Evolutionary conservation across 2,888 invertebrate species (phyloP).

Genomic region (Drosophila kanekoi): DNA sequence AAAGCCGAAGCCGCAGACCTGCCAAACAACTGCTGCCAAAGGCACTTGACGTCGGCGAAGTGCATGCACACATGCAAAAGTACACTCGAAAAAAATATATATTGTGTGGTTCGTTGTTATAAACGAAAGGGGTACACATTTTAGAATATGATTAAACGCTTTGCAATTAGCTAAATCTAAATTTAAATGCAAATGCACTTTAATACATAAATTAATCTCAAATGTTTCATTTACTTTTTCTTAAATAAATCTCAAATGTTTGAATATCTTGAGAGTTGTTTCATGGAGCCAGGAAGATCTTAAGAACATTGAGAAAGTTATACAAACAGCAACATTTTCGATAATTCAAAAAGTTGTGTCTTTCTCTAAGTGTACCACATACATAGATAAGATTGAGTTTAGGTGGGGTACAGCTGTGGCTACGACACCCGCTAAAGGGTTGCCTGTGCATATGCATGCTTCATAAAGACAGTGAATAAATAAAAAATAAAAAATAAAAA

Average conservation of each 20-base stretch:
- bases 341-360: no score
- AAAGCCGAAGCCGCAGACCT: conserved; percentile 49
- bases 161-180: no score
- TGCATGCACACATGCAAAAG: background rate
- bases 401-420: conserved; percentile 28
- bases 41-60: conserved; percentile 53
- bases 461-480: conserved; percentile 62
- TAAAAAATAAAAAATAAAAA: conserved; percentile 43
- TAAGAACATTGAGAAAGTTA: no score
- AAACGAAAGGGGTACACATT: background rate
- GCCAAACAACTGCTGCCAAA: conserved; percentile 61
- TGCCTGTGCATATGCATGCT: conserved; percentile 42
- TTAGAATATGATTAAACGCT: no score
- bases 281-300: no score
- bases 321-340: no score
- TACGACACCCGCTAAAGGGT: conserved; percentile 26
- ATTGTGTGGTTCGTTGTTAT: no score
- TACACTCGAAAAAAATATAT: conserved; percentile 4
- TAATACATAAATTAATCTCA: no score
- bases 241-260: no score
- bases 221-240: no score
- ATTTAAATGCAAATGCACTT: no score
- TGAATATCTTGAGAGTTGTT: no score
- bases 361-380: conserved; percentile 8
- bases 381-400: conserved; percentile 19